Conservation (phyloP, 30 jellyfish, hydroid and myxozoan genomes). For the Nemopilema nomurai region DNA sequence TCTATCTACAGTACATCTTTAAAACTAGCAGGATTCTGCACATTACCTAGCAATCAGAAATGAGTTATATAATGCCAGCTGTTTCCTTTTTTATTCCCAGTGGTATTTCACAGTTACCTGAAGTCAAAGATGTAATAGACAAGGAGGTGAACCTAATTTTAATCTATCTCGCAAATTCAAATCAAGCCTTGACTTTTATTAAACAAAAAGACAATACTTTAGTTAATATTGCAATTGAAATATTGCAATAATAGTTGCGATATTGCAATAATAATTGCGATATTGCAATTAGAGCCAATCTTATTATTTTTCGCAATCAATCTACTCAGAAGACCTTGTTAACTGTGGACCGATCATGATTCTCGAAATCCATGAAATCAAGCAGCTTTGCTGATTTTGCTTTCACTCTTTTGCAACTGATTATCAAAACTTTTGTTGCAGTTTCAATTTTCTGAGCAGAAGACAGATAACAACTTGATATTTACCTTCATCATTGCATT, state of each 20-base stretch:
- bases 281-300: too few species aligned
- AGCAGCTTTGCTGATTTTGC: not conserved
- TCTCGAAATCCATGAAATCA: too few species aligned
- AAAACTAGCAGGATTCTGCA: too few species aligned
- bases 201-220: not conserved
- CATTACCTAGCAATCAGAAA: too few species aligned
- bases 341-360: too few species aligned
- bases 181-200: not conserved
- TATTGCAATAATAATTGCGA: too few species aligned
- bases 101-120: constrained; percentile 10
- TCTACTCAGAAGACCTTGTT: too few species aligned
- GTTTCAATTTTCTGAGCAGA: not conserved
- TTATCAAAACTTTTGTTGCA: not conserved
- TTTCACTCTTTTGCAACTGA: not conserved
- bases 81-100: not conserved
- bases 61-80: not conserved
- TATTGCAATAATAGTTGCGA: too few species aligned
- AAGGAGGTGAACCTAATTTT: constrained; percentile 3
- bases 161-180: not conserved
- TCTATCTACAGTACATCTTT: too few species aligned
- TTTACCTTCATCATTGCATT: constrained; percentile 37
- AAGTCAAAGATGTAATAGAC: not conserved
- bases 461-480: not conserved
- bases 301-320: too few species aligned
- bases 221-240: too few species aligned